Conservation (phyloP, 64 coral and sea anemone species). For the Stichodactyla helianthus region DNA sequence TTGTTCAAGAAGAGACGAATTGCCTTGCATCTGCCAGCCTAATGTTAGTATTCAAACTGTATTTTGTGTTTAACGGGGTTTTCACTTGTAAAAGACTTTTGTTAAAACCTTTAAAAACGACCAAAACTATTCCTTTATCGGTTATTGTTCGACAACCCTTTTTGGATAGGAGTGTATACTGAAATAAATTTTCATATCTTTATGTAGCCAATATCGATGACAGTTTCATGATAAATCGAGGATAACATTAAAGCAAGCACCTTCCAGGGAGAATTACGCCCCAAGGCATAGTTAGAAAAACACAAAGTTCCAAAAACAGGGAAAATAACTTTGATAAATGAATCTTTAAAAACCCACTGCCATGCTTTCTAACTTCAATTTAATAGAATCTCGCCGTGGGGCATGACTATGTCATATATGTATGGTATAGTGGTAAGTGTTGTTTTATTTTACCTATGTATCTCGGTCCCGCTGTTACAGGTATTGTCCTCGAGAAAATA, state of each 20-base stretch:
- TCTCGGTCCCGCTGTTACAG: neutral
- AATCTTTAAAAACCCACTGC: neutral
- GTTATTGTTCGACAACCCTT: too few species aligned
- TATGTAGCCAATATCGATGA: neutral
- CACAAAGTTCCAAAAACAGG: neutral
- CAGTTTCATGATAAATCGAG: neutral
- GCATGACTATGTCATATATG: neutral
- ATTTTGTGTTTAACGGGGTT: too few species aligned
- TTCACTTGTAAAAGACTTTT: too few species aligned
- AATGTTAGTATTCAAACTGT: too few species aligned
- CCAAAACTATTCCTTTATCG: too few species aligned
- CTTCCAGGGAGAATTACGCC: neutral
- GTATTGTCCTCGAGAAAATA: neutral
- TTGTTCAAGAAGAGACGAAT: too few species aligned
- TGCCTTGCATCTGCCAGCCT: too few species aligned
- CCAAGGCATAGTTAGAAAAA: neutral
- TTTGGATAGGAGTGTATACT: too few species aligned
- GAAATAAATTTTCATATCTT: neutral
- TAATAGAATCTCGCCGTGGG: neutral
- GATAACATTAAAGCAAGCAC: neutral
- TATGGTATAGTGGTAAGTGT: neutral
- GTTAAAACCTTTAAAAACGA: too few species aligned
- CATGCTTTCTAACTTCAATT: neutral
- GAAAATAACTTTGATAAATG: neutral
- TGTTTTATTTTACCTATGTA: neutral